Conservation (phyloP, 1,140 invertebrate genomes). For the Leptoteleia sp. region DNA sequence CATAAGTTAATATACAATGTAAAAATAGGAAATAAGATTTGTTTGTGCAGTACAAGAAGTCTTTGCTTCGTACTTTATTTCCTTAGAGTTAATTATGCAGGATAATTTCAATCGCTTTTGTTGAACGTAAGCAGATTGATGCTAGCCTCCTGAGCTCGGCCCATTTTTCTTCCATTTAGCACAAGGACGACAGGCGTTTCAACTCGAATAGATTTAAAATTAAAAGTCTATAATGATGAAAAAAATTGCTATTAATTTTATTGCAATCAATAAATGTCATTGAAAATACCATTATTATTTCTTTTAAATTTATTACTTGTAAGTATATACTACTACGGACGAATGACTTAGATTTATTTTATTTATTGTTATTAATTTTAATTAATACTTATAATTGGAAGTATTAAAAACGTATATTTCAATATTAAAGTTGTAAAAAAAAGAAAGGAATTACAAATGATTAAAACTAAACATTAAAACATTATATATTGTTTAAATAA, state of each 20-base stretch:
- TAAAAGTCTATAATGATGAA: slow-evolving; percentile 83
- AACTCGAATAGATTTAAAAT: slow-evolving; percentile 87
- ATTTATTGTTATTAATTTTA: no score
- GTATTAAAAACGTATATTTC: no score
- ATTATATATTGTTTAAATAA: no score
- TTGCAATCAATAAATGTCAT: no score
- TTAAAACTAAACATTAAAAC: no score
- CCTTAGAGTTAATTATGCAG: slow-evolving; percentile 1
- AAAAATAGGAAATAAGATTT: slow-evolving; percentile 20
- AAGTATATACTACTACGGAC: no score
- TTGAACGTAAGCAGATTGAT: slow-evolving; percentile 79
- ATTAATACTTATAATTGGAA: no score
- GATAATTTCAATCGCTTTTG: slow-evolving; percentile 73
- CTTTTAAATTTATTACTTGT: no score
- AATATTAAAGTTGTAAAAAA: no score
- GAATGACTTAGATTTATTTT: no score
- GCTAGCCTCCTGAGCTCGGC: slow-evolving; percentile 86
- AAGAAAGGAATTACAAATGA: no score
- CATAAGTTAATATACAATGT: slow-evolving; percentile 34
- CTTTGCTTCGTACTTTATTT: slow-evolving; percentile 12
- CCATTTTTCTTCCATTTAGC: slow-evolving; percentile 88
- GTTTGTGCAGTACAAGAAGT: slow-evolving; percentile 14
- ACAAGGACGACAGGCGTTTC: slow-evolving; percentile 88
- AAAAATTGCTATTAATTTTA: slow-evolving; percentile 1
- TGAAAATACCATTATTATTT: no score